Base-by-base conservation (phyloP, 2,888 invertebrate species). In the Andrena dorsata region DNA sequence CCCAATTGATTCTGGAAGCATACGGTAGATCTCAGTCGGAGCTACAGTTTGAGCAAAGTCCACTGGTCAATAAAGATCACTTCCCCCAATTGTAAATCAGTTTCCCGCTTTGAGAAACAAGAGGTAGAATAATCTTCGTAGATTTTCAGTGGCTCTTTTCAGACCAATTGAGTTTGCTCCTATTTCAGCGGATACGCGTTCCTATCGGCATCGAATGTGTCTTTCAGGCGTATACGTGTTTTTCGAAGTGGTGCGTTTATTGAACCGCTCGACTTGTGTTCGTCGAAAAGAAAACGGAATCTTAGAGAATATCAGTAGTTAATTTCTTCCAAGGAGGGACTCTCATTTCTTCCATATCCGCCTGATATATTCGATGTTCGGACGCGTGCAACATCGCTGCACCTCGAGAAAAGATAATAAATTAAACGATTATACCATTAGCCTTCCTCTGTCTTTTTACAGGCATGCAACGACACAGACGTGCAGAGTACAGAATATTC, bases 401-500 rank as follows among this genome's bases (percentile, higher is more conserved):
- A 53, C 68, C 68, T 32, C 51, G 51, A 80, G 72, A 53, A 13
- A 64, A 69, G 64, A 47, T 53, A 79, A 78, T 83, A 83, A 77
- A 78, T 83, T 74, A 80, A 82, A 82, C 16, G 61, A 78, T 69
- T 70, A 49, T 56, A 65, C 69, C 26, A 68, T 75, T 51, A 63
- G 28, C 49, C 71, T 80, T 74, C 76, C 41, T 58, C 64, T 66
- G 53, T 70, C 53, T 71, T 41, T 73, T 77, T 76, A 76, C 76
- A 80, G 66, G 66, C 74, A 84, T 76, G 73, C 84, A 74, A 80
- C 60, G 53, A 84, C 76, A 70, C 84, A 80, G 65, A 71, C 84
- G 80, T 80, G 73, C 84, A 72, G 64, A 76, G 61, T 78, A 84
- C 84, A 84, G 76, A 74, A 78, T 75, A 51, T 64, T 80, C 84